phyloP scores from a whole-genome alignment of 2,888 invertebrate genomes.

The Andrena fulva region DNA sequence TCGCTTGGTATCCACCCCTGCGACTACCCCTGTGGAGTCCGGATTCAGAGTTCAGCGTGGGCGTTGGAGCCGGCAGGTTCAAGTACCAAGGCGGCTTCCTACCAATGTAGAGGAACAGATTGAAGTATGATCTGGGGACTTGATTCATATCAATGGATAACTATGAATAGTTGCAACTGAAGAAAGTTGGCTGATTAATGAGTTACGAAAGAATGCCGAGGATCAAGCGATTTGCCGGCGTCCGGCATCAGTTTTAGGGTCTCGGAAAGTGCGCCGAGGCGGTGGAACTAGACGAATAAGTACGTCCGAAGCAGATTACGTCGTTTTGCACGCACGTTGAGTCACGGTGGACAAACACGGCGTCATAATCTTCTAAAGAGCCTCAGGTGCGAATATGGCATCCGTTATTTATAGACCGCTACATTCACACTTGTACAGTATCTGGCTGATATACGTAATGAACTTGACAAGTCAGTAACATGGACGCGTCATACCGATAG shows the following conservation, averaged over 20 bases:
- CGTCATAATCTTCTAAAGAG: constrained; percentile 54
- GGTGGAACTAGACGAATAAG: constrained; percentile 31
- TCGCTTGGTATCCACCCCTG: background rate
- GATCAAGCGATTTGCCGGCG: background rate
- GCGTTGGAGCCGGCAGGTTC: background rate
- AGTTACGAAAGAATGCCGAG: background rate
- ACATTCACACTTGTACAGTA: constrained; percentile 24
- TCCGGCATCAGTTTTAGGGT: constrained; percentile 25
- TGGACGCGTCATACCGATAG: background rate
- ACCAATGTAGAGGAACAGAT: no score
- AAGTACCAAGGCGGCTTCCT: background rate
- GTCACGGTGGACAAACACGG: constrained; percentile 45
- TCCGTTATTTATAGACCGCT: constrained; percentile 47
- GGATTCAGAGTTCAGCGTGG: background rate
- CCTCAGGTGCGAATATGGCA: constrained; percentile 41
- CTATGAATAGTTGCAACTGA: background rate
- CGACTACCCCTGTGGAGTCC: background rate
- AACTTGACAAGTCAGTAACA: background rate
- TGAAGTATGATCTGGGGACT: no score
- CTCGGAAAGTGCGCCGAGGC: constrained; percentile 6
- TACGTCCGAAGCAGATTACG: constrained; percentile 51
- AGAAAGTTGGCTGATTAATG: background rate
- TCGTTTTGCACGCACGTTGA: constrained; percentile 26
- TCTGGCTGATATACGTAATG: background rate
- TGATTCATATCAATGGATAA: no score